Evolutionary conservation across 2,113 vertebrate species (phyloP).

Genomic region (Muntiacus reevesi): DNA sequence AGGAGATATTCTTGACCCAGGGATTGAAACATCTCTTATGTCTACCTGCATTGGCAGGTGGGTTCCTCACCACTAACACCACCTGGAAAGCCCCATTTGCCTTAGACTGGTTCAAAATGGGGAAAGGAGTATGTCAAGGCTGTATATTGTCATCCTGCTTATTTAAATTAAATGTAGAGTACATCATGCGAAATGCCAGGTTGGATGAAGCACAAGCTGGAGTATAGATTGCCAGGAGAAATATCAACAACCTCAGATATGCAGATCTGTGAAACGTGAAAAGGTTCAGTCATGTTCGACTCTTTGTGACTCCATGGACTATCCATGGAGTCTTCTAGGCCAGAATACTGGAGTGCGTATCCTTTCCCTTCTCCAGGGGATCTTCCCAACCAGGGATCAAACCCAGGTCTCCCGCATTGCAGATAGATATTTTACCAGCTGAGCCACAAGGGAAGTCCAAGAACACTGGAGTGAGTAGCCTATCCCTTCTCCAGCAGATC

Average conservation of each 20-base stretch:
- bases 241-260: no score
- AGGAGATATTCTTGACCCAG: background rate
- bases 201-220: background rate
- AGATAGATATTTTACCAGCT: no score
- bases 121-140: background rate
- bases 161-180: background rate
- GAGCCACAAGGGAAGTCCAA: no score
- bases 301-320: no score
- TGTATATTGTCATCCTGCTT: background rate
- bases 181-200: background rate
- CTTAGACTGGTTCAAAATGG: background rate
- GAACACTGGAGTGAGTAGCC: no score
- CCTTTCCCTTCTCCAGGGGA: no score
- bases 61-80: background rate
- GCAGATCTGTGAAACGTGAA: no score
- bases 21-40: background rate
- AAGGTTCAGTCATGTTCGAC: no score
- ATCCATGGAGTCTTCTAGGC: no score
- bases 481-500: background rate
- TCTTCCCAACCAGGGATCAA: no score
- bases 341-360: no score
- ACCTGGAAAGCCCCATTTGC: background rate
- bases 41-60: background rate
- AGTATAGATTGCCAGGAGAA: background rate
- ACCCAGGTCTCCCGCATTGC: no score